Base-by-base conservation (phyloP, 1,140 invertebrate genomes). In the Bombus superbus region DNA sequence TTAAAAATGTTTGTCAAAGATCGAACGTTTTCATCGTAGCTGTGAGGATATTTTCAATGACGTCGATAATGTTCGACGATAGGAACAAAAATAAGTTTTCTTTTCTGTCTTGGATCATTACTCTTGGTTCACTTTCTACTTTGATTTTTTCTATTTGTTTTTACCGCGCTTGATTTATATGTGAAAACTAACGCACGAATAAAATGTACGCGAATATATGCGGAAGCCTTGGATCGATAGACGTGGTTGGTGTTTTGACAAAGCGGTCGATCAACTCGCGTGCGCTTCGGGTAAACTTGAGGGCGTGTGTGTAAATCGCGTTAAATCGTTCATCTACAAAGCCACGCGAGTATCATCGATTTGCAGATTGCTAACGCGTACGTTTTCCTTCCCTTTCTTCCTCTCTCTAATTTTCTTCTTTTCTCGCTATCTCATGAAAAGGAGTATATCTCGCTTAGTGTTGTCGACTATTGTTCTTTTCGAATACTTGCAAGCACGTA, bases 261-360 rank as follows among this genome's bases (percentile, higher is more conserved):
- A 85, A 85, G 68, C 83, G 83, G 77, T 85, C 83, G 83, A 85
- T 85, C 83, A 85, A 85, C 83, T 88, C 73, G 81, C 47, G 47
- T 47, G 66, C 73, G 35, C 44, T 76, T 81, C 66, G 47, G 74
- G 77, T 83, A 76, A 64, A 79, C 40, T 40, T 44, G 53, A 25
- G 40, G 66, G 66, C 57, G 75, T 78, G n/a, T 80, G 47, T 59
- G 35, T 78, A 62, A 72, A 47, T 57, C 76, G 62, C 53, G 44
- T 84, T 84, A 47, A 66, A 42, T 42, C 73, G 62, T 68, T 77
- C 35, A 1, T 5, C n/a, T 76, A 32, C 38, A 35, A 40, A 64
- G 32, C 18, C 28, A 28, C 28, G 32, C 15, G 28, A 38, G 35
- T 64, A 78, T 64, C 59, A 64, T 78, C n/a, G 38, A 78, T 66